Conservation (phyloP, 2,888 invertebrate genomes). For the Seira sanloemensis region DNA sequence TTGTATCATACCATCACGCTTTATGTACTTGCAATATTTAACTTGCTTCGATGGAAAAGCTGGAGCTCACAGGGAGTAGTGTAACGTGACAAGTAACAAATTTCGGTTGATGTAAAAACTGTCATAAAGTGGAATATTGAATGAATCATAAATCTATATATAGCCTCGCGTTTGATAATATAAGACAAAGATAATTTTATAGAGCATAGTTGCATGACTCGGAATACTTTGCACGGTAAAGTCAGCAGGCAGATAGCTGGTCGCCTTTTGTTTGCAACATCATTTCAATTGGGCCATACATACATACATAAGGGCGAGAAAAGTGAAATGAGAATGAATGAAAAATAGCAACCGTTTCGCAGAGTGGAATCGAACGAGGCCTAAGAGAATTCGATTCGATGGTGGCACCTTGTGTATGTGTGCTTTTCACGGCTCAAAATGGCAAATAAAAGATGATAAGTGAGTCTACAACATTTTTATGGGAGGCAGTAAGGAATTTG, state of each 20-base stretch:
- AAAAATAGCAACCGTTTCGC: neutral
- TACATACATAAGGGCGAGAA: neutral
- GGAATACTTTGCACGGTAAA: neutral
- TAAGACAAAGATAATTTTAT: neutral
- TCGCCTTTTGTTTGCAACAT: too few species aligned
- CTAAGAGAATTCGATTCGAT: neutral
- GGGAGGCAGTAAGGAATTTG: too few species aligned
- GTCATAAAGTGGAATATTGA: constrained; percentile 54
- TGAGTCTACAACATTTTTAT: too few species aligned
- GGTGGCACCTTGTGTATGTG: neutral
- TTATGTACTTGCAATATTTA: too few species aligned
- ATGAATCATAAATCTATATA: constrained; percentile 24
- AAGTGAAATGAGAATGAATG: neutral
- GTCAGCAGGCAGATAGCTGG: neutral
- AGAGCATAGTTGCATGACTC: neutral
- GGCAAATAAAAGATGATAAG: neutral
- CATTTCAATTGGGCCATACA: too few species aligned
- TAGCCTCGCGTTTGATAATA: neutral
- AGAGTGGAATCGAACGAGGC: neutral
- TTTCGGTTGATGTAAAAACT: constrained; percentile 41
- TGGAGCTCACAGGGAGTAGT: neutral
- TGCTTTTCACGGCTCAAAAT: neutral
- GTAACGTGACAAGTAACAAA: constrained; percentile 48
- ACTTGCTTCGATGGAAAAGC: too few species aligned
- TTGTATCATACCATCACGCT: too few species aligned